Conservation (phyloP, 1,140 invertebrate species). For the Muscidifurax raptorellus region DNA sequence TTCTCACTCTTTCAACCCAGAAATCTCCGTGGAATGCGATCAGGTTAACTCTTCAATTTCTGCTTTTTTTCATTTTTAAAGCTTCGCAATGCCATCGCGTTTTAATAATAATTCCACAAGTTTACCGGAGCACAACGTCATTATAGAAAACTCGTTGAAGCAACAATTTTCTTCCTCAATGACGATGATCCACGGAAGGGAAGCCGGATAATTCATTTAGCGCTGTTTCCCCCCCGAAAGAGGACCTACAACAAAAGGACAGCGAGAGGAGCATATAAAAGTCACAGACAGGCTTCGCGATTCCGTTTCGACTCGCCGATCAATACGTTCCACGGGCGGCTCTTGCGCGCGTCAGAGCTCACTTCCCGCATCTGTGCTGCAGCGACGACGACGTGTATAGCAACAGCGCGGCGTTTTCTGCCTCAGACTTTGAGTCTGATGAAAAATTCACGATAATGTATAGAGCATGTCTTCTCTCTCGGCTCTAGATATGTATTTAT, state of each 20-base stretch:
- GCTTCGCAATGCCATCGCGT: too few species aligned
- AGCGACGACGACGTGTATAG: too few species aligned
- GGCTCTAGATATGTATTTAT: too few species aligned
- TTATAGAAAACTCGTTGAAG: background rate
- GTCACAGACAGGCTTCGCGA: background rate
- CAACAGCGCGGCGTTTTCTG: background rate
- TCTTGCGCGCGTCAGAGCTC: background rate
- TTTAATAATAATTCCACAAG: too few species aligned
- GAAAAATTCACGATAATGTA: background rate
- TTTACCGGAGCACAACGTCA: too few species aligned
- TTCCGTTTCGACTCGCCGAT: constrained; percentile 21
- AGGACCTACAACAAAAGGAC: background rate
- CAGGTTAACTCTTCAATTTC: too few species aligned
- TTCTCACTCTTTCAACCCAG: too few species aligned
- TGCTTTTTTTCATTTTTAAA: too few species aligned
- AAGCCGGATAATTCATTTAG: background rate
- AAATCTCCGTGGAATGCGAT: too few species aligned
- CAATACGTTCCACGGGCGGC: constrained; percentile 33
- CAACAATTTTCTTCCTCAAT: background rate
- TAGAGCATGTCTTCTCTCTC: too few species aligned
- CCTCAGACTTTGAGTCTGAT: background rate
- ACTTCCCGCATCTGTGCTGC: background rate
- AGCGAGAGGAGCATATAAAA: background rate
- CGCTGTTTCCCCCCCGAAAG: background rate
- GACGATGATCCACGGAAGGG: background rate